These are phyloP conservation scores for Pomatorhinus ruficollis DNA, from an alignment of 2,113 vertebrate species.

Conservation along the genomic window DNA sequence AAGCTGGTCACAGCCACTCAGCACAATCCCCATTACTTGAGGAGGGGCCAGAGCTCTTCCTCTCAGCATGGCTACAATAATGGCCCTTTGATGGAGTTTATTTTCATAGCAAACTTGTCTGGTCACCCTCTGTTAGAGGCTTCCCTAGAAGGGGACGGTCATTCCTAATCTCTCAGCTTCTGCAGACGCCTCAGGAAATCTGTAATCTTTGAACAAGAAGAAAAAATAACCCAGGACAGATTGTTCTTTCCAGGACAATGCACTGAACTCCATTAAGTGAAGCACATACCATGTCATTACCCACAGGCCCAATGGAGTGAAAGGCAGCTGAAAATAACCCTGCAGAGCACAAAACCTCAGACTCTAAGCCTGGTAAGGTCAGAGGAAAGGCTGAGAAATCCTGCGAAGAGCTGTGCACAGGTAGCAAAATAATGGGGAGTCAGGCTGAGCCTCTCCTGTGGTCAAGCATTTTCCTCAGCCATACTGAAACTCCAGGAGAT, in stretches of 20 bases:
- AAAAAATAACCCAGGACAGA: not conserved
- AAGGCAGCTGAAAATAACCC: not conserved
- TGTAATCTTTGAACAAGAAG: conserved; percentile 24
- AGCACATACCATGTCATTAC: not conserved
- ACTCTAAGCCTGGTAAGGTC: not conserved
- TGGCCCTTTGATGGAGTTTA: conserved; percentile 34
- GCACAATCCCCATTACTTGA: not conserved
- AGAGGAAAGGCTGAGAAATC: not conserved
- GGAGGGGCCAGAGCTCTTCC: conserved; percentile 39
- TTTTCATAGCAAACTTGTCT: conserved; percentile 46
- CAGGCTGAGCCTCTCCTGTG: not conserved
- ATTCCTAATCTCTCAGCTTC: conserved; percentile 34
- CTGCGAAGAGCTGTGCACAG: not conserved
- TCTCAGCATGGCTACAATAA: not conserved
- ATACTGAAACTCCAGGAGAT: not conserved
- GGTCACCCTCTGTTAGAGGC: conserved; percentile 28
- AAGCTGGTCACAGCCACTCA: not conserved
- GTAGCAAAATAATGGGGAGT: not conserved
- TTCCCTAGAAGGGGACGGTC: not conserved
- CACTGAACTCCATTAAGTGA: not conserved
- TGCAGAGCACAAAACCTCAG: not conserved
- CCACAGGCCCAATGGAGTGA: not conserved
- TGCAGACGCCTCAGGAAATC: conserved; percentile 43
- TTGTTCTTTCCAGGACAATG: conserved; percentile 43
- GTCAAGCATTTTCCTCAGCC: not conserved